A percentile compares a stretch with the other conserved stretches of the same genome.
phyloP scores from a whole-genome alignment of 2,797 vertebrate species.

The Hypotaenidia philippensis region DNA sequence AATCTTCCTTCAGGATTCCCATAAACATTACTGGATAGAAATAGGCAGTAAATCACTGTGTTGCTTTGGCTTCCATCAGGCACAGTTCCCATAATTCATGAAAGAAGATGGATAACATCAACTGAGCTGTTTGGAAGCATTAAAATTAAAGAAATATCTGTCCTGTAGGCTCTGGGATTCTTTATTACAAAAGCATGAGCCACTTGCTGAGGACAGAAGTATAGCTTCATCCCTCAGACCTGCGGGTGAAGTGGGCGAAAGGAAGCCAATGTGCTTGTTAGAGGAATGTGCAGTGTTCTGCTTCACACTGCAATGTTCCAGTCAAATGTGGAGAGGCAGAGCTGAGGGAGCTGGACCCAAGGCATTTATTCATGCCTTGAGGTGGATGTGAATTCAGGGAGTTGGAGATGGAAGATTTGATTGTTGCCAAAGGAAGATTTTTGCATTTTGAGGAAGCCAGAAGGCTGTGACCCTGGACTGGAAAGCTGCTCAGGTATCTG shows the following conservation, averaged over 20 bases:
- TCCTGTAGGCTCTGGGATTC: not conserved
- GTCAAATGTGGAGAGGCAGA: not conserved
- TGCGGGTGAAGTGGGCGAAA: not conserved
- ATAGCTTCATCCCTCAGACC: not conserved
- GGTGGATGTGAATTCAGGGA: not conserved
- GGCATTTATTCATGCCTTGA: not conserved
- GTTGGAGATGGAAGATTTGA: not conserved
- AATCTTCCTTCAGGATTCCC: not conserved
- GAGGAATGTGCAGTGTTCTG: accelerated
- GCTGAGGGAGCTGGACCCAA: not conserved
- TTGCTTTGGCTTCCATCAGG: not conserved
- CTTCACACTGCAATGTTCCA: not conserved
- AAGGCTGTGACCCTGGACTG: not conserved
- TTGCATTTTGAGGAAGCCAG: not conserved
- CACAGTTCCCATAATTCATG: not conserved
- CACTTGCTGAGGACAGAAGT: not conserved
- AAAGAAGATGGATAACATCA: not conserved
- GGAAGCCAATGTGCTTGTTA: not conserved
- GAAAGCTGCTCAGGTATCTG: not conserved
- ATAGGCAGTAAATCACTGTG: not conserved
- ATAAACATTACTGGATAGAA: not conserved
- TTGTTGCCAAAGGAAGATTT: not conserved
- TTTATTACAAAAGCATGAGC: not conserved
- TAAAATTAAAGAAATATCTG: not conserved
- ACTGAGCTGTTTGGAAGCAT: not conserved